These are phyloP conservation scores for Hypomecis punctinalis DNA, from an alignment of 2,888 invertebrate species.

Conservation along the genomic window DNA sequence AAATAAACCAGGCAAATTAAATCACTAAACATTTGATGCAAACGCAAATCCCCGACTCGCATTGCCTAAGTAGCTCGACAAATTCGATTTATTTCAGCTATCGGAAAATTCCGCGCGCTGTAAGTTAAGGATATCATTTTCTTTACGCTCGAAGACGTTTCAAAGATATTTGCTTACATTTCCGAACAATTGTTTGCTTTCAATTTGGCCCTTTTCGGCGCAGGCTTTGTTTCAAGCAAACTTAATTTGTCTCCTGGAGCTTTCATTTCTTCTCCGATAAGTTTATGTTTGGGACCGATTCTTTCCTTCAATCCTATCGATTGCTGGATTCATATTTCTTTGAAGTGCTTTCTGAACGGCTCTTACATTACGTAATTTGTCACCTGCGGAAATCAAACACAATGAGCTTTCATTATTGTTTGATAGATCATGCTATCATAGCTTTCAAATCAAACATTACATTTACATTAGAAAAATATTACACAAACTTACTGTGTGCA, in stretches of 20 bases:
- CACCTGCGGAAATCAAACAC: neutral
- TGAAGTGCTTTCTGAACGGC: slow-evolving; percentile 1
- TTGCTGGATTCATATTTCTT: slow-evolving; percentile 7
- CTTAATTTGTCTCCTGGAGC: slow-evolving; percentile 23
- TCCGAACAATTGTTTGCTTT: slow-evolving; percentile 38
- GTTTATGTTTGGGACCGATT: slow-evolving; percentile 4
- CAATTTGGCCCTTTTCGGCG: slow-evolving; percentile 33
- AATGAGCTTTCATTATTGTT: no score
- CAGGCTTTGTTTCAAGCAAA: slow-evolving; percentile 30
- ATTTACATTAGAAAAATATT: no score
- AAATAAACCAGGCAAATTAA: slow-evolving; percentile 12
- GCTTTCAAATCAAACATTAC: no score
- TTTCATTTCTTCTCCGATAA: slow-evolving; percentile 23
- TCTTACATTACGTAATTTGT: slow-evolving; percentile 12
- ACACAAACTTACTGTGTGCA: no score
- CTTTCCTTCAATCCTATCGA: neutral
- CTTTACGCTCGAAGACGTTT: slow-evolving; percentile 30
- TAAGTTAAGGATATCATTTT: slow-evolving; percentile 17
- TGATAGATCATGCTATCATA: no score
- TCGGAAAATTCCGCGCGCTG: slow-evolving; percentile 16
- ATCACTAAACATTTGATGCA: slow-evolving; percentile 11
- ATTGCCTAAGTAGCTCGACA: slow-evolving; percentile 34
- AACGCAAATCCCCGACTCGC: slow-evolving; percentile 33
- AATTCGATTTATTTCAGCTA: slow-evolving; percentile 41
- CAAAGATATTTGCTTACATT: slow-evolving; percentile 37